phyloP scores from a whole-genome alignment of 2,797 vertebrate genomes.

The Delichon dasypus region DNA sequence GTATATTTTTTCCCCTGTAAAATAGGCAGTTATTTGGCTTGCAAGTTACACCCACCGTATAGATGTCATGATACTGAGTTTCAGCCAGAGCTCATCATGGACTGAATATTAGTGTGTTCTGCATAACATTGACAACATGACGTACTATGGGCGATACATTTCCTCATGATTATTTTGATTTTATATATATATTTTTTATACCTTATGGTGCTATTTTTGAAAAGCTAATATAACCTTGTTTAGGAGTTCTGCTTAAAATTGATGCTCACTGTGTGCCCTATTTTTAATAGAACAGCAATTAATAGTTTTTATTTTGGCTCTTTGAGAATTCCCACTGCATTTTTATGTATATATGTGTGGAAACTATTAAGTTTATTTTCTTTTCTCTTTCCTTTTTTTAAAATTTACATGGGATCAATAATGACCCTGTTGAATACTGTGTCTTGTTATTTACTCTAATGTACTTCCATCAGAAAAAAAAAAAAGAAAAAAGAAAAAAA shows the following conservation, averaged over 20 bases:
- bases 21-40: not conserved
- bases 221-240: not conserved
- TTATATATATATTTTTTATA: not conserved
- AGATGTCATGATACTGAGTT: not conserved
- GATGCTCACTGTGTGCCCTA: not conserved
- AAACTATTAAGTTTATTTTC: not conserved
- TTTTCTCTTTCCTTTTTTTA: not conserved
- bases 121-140: not conserved
- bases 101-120: not conserved
- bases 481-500: too few species aligned
- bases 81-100: not conserved
- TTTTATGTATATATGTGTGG: not conserved
- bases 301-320: not conserved
- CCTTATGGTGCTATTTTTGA: not conserved
- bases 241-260: not conserved
- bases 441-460: not conserved
- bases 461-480: not conserved
- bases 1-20: not conserved
- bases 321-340: not conserved
- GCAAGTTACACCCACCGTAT: not conserved
- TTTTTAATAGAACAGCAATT: not conserved
- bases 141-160: fast-evolving
- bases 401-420: not conserved
- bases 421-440: not conserved
- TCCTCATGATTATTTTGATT: not conserved